Evolutionary conservation across 2,888 invertebrate genomes (phyloP), one percentile per base, ranked within the genome.

Genomic region (Meteorus colon): DNA sequence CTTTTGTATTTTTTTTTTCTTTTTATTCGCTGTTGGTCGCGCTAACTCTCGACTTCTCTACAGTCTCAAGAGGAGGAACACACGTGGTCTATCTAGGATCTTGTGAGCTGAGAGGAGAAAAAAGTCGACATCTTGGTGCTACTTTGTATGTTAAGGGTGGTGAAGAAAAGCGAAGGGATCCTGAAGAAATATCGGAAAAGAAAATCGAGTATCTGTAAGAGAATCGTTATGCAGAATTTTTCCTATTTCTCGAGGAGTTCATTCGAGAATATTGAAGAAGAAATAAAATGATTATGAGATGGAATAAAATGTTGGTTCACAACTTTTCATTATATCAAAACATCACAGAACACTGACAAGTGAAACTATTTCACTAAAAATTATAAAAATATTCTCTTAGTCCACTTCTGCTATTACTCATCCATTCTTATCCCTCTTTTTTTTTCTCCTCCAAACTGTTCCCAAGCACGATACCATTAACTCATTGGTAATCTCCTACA

Each of bases 111-210:
- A 62, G 16, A 62, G 62, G 74, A 74, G 48, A 55, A 55, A 19
- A 59, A 79, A 75, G 78, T 78, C 78, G 74, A 77, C 79, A 74
- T 73, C 67, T 74, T 55, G 55, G 19, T 19, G 19, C 55, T 16
- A 48, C 16, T 48, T 16, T 24, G 10, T 24, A 55, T 66, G 59
- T 70, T 37, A 27, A n/a, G 51, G 24, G 55, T 55, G 24, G 31
- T 62, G 31, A 6, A 31, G 65, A 45, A 72, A 72, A 60, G 75
- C 77, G 77, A 55, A n/a, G 6, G 19, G 60, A n/a, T 4, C 41
- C 12, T n/a, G n/a, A 34, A 34, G 55, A 65, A 73, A 12, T 48
- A 34, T 1, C 16, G 14, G 4, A 48, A 62, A 31, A 3, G 59
- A 73, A 73, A 45, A 48, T 48, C 34, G 65, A 65, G 31, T 65